Conservation (phyloP, 64 coral and sea anemone species). For the Montipora sp. region DNA sequence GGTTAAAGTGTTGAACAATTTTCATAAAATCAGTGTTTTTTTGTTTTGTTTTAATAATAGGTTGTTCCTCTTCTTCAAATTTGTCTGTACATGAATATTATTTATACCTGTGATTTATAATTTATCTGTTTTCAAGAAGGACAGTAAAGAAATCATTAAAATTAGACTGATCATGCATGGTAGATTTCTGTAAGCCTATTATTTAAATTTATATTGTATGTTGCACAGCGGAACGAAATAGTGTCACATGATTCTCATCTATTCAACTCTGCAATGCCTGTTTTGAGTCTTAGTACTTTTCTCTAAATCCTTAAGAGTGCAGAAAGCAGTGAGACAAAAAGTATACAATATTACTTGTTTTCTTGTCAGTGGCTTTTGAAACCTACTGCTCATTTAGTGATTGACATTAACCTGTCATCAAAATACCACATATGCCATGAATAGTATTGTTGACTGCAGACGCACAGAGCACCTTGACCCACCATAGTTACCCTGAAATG, state of each 20-base stretch:
- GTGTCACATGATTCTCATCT: neutral
- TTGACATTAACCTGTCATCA: neutral
- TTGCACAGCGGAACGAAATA: neutral
- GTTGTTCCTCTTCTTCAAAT: no score
- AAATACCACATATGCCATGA: neutral
- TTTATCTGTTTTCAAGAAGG: no score
- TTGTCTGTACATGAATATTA: no score
- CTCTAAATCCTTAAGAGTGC: neutral
- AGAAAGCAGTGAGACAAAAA: neutral
- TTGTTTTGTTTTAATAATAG: no score
- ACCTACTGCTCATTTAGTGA: neutral
- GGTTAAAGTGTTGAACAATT: no score
- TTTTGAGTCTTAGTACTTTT: neutral
- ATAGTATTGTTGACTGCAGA: neutral
- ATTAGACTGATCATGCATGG: neutral
- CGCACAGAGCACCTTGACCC: no score
- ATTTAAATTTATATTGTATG: no score
- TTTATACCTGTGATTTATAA: no score
- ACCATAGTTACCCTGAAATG: no score
- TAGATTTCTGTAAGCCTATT: neutral
- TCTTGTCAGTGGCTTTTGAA: neutral
- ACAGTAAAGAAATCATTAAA: neutral
- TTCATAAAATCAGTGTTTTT: no score
- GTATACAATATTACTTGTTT: neutral
- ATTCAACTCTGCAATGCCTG: neutral